Conservation (phyloP, 2,888 invertebrate genomes). For the Cristatella mucedo region DNA sequence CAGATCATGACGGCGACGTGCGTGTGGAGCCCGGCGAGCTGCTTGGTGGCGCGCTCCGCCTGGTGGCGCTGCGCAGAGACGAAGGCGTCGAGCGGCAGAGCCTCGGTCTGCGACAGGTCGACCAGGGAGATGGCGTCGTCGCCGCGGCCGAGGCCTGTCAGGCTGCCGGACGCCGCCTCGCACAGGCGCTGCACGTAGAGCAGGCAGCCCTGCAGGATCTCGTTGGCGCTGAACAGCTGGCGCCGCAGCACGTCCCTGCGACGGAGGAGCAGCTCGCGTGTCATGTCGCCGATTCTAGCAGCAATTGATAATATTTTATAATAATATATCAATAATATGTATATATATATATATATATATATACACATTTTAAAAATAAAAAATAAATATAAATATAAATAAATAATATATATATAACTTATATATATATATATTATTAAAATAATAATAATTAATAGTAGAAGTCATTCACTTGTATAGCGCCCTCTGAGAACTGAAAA, state of each 20-base stretch:
- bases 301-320: no score
- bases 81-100: conserved; percentile 27
- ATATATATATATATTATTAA: no score
- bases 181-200: conserved; percentile 30
- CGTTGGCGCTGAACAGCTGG: conserved; percentile 30
- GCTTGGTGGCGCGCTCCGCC: conserved; percentile 18
- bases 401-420: no score
- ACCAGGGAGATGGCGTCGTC: conserved; percentile 23
- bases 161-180: conserved; percentile 27
- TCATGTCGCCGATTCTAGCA: no score
- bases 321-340: no score
- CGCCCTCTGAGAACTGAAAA: no score
- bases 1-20: conserved; percentile 30
- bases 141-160: conserved; percentile 16
- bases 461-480: no score
- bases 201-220: conserved; percentile 33
- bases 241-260: conserved; percentile 22
- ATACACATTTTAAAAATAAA: no score
- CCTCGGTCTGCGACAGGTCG: conserved; percentile 20
- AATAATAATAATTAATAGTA: no score
- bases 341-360: no score
- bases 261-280: no score
- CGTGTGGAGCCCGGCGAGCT: conserved; percentile 22
- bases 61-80: conserved; percentile 21
- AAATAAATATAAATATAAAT: no score